Conservation (phyloP, 2,113 vertebrate genomes). For the Garra rufa region DNA sequence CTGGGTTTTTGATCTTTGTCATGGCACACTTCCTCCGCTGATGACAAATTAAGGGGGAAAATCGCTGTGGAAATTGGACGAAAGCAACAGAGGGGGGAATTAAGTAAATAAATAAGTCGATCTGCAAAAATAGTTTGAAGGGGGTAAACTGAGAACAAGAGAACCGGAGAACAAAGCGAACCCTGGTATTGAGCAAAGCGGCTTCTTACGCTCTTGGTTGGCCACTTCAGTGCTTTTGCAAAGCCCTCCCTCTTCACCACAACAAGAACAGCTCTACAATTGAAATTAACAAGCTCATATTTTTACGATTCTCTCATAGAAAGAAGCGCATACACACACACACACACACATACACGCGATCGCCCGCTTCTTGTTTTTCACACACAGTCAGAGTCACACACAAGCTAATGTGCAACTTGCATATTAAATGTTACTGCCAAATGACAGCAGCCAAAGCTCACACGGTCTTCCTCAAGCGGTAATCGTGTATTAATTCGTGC, state of each 20-base stretch:
- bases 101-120: slow-evolving; percentile 65
- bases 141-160: slow-evolving; percentile 40
- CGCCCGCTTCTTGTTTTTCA: slow-evolving; percentile 19
- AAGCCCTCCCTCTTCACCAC: slow-evolving; percentile 73
- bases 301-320: slow-evolving; percentile 76
- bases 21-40: slow-evolving; percentile 28
- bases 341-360: slow-evolving; percentile 52
- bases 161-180: slow-evolving; percentile 46
- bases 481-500: slow-evolving; percentile 10
- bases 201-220: slow-evolving; percentile 71
- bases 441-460: slow-evolving; percentile 17
- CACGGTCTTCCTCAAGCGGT: slow-evolving; percentile 1
- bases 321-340: slow-evolving; percentile 55
- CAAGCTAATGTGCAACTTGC: not conserved
- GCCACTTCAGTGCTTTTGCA: slow-evolving; percentile 76
- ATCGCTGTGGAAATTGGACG: slow-evolving; percentile 44
- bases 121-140: slow-evolving; percentile 64
- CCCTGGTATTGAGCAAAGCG: slow-evolving; percentile 62
- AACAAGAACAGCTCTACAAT: slow-evolving; percentile 76
- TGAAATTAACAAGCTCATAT: slow-evolving; percentile 82
- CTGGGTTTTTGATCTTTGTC: slow-evolving; percentile 49
- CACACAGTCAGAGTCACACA: slow-evolving; percentile 48
- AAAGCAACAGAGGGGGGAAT: slow-evolving; percentile 50
- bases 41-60: slow-evolving; percentile 48
- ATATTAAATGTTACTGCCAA: slow-evolving; percentile 18